Conservation (phyloP, 2,888 invertebrate genomes). For the Zonitis immaculata region DNA sequence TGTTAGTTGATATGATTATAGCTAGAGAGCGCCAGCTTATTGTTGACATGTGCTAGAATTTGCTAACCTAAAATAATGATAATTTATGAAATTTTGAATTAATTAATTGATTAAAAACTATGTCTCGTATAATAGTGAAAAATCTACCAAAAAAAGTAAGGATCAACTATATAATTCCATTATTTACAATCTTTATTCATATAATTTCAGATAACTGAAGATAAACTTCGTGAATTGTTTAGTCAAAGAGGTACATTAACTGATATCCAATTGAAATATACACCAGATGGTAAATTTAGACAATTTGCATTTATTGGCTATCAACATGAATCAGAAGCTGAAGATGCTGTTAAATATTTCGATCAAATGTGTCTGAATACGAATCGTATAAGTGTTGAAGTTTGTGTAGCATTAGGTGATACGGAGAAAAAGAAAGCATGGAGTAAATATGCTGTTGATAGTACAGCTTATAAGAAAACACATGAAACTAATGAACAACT, state of each 20-base stretch:
- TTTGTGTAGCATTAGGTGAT: slow-evolving; percentile 62
- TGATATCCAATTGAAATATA: slow-evolving; percentile 90
- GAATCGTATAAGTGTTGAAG: slow-evolving; percentile 72
- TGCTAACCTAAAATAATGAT: background rate
- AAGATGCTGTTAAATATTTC: slow-evolving; percentile 70
- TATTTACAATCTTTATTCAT: slow-evolving; percentile 3
- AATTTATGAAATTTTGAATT: background rate
- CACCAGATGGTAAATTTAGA: slow-evolving; percentile 85
- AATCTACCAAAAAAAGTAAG: slow-evolving; percentile 83
- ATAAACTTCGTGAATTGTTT: slow-evolving; percentile 71
- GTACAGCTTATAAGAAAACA: slow-evolving; percentile 59
- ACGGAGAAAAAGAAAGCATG: slow-evolving; percentile 79
- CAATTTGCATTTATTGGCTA: slow-evolving; percentile 93
- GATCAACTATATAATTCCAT: slow-evolving; percentile 22
- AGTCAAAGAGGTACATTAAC: slow-evolving; percentile 80
- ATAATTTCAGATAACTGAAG: slow-evolving; percentile 66
- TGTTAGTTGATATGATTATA: no score
- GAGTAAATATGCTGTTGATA: slow-evolving; percentile 87
- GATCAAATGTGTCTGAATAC: slow-evolving; percentile 83
- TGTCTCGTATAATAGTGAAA: slow-evolving; percentile 87
- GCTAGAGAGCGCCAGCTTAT: no score
- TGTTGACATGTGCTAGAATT: no score
- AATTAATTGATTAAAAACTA: slow-evolving; percentile 42
- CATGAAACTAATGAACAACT: slow-evolving; percentile 34
- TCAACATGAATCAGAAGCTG: slow-evolving; percentile 73